Evolutionary conservation across 2,113 vertebrate species (phyloP), one percentile per base, ranked within the genome.

Genomic region (Myotis yumanensis): DNA sequence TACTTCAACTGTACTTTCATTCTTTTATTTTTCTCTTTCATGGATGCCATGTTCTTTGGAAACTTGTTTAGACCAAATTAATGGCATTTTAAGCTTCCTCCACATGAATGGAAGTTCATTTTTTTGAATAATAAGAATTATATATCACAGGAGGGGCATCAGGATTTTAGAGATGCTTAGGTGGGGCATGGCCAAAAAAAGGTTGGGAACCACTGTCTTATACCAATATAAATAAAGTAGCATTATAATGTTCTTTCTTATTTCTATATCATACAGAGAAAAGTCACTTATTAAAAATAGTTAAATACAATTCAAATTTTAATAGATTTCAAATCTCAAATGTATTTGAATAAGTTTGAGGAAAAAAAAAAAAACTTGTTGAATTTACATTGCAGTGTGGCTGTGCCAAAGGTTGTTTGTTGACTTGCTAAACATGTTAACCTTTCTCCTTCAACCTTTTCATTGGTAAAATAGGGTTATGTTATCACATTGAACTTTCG

Each of bases 401-500:
- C 4, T 88, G 43, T 82, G 68, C 5, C 71, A 91, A 46, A 92
- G 22, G 87, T 40, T 92, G 28, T 94, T 89, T 81, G 37, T 11
- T 57, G 35, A 81, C 11, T 57, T 93, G 43, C 57, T 66, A 57
- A 76, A 92, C 84, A 1, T 51, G 17, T 95, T 90, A 92, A 79
- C 79, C 40, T 95, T 92, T 93, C 28, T 71, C 4, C 32, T 86
- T 92, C 32, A 92, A 35, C 5, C 20, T 89, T 96, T 94, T 46
- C 8, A 69, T 80, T 94, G 59, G 32, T 85, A 25, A 91, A 59
- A 84, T 40, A 82, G 18, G 66, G 35, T 51, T 69, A 28, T 72
- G 23, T 81, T 90, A 94, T 87, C 35, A 93, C 23, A 35, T 18
- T 89, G 64, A 91, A 93, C 18, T 95, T 94, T 89, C 84, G 1